Base-by-base conservation (phyloP, 2,888 invertebrate genomes). In the Alcis repandata region DNA sequence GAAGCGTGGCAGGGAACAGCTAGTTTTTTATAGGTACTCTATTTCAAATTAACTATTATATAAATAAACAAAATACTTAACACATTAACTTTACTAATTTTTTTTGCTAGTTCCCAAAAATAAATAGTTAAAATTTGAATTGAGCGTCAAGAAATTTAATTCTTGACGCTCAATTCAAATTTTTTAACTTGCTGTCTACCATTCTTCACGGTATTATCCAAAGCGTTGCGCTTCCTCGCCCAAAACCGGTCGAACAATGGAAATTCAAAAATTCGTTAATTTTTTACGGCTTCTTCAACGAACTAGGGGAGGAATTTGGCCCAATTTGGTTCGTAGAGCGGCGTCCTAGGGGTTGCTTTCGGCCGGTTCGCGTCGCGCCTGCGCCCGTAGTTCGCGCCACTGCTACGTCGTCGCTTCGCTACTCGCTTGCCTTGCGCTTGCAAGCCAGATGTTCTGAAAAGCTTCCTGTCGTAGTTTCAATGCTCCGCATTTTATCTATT, bases 321-420 rank as follows among this genome's bases (percentile, higher is more conserved):
- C 75, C 83, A 88, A 87, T 88, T 90, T 81, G 76, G 77, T 73
- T 76, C 83, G 82, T 82, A 82, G 82, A 87, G 78, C 76, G 79
- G 89, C 89, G 89, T 86, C 85, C 83, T 88, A 92, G 91, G 93
- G 92, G 93, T 89, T 88, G 92, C 82, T 87, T 77, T 81, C 79
- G 84, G 84, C 79, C 85, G 89, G 87, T 87, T 89, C 90, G 92
- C 93, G 92, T 89, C 90, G 92, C 93, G 93, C 92, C 85, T 92
- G 92, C 93, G 93, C 89, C 86, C 90, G 88, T 90, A 90, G 93
- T 93, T 93, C 93, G 94, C 93, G 92, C 93, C 93, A 93, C 92
- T 90, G 91, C 91, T 90, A 91, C 90, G 91, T 91, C 87, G 27
- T 27, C 27, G 27, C 27, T 27, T 27, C 27, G 27, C 27, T 27